Conservation (phyloP, 2,888 invertebrate genomes). For the Phortica okadai region DNA sequence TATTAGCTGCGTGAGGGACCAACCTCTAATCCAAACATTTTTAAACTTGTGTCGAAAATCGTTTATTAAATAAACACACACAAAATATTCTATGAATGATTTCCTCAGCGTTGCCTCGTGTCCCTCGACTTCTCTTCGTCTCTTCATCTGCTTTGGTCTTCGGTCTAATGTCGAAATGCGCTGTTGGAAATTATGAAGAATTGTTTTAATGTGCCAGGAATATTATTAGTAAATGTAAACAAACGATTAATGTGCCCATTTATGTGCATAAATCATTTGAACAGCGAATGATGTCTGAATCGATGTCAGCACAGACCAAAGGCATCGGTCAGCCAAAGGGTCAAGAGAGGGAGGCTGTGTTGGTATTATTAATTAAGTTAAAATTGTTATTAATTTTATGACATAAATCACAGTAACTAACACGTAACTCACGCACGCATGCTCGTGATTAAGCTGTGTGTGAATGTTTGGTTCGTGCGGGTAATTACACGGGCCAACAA, state of each 20-base stretch:
- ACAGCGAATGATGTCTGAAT: too few species aligned
- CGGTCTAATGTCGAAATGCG: slow-evolving; percentile 8
- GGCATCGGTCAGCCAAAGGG: too few species aligned
- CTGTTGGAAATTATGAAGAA: slow-evolving; percentile 21
- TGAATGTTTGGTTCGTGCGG: slow-evolving; percentile 52
- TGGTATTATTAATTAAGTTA: slow-evolving; percentile 65
- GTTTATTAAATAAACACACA: slow-evolving; percentile 7
- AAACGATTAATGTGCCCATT: slow-evolving; percentile 46
- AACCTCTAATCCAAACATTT: slow-evolving; percentile 42
- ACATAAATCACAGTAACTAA: slow-evolving; percentile 55
- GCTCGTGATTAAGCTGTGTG: too few species aligned
- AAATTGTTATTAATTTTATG: slow-evolving; percentile 67
- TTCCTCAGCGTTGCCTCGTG: background rate
- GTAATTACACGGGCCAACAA: slow-evolving; percentile 53
- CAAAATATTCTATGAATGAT: slow-evolving; percentile 13
- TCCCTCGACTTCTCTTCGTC: background rate
- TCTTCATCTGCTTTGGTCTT: background rate
- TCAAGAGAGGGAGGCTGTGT: background rate
- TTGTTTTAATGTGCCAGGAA: slow-evolving; percentile 8
- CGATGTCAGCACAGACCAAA: too few species aligned
- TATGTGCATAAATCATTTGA: background rate
- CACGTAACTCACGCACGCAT: too few species aligned
- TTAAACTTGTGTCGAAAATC: background rate
- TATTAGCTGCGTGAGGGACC: slow-evolving; percentile 26
- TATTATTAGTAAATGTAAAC: slow-evolving; percentile 58